These are phyloP conservation scores for Microcebus griseorufus DNA, from an alignment of 2,113 vertebrate species.

Conservation along the genomic window DNA sequence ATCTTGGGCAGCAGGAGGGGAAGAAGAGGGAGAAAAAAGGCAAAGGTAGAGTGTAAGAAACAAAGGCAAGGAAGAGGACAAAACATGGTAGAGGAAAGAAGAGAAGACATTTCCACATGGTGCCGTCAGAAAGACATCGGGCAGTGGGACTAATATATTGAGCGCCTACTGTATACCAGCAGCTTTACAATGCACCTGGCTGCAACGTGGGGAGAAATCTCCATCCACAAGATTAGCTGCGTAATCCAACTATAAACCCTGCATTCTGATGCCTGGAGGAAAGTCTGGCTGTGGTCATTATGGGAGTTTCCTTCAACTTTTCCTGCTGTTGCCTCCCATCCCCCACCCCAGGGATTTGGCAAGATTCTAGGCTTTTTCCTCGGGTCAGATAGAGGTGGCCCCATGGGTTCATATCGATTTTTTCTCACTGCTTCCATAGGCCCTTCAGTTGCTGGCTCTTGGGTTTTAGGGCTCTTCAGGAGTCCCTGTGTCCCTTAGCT, in stretches of 20 bases:
- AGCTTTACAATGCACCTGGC: not conserved
- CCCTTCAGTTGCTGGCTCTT: not conserved
- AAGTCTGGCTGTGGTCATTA: not conserved
- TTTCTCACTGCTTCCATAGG: not conserved
- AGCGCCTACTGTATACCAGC: not conserved
- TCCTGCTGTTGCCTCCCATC: rapidly evolving
- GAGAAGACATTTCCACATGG: not conserved
- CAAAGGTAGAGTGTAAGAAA: not conserved
- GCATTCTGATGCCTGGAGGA: not conserved
- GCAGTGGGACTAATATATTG: not conserved
- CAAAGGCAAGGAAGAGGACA: not conserved
- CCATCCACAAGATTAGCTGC: not conserved
- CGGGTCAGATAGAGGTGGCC: not conserved
- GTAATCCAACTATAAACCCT: not conserved
- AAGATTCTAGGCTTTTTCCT: not conserved
- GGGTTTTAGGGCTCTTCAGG: not conserved
- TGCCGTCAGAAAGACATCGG: not conserved
- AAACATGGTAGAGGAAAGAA: not conserved
- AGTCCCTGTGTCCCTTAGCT: not conserved
- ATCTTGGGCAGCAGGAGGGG: not conserved
- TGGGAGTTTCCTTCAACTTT: not conserved
- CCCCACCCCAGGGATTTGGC: not conserved
- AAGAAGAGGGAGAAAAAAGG: not conserved
- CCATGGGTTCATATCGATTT: not conserved
- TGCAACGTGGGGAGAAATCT: not conserved